A percentile compares a stretch with the other conserved stretches of the same genome.
Conservation (phyloP, 2,113 vertebrate genomes). For the Platysternon megacephalum region DNA sequence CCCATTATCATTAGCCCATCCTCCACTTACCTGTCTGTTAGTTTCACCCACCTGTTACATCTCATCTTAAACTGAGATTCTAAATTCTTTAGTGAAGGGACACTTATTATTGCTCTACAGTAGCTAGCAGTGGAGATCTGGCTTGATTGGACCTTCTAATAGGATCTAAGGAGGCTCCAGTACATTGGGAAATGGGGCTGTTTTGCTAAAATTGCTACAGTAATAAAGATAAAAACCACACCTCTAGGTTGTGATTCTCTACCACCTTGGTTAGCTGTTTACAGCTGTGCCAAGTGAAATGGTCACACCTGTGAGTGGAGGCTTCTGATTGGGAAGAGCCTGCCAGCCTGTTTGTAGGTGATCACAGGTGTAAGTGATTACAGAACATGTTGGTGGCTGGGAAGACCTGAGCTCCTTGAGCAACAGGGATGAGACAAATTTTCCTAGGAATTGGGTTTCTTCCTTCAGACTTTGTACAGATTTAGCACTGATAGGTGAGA, state of each 20-base stretch:
- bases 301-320: not conserved
- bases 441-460: not conserved
- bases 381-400: not conserved
- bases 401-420: not conserved
- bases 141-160: not conserved
- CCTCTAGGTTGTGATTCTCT: not conserved
- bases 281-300: fast-evolving
- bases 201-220: not conserved
- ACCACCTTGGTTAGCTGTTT: fast-evolving
- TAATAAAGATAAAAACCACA: not conserved
- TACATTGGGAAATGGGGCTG: not conserved
- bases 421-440: not conserved
- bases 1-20: not conserved
- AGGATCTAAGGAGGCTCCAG: not conserved
- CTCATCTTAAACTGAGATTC: not conserved
- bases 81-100: no score
- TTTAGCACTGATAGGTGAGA: fast-evolving
- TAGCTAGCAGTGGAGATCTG: not conserved
- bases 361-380: not conserved
- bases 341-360: not conserved
- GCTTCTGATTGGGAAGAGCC: not conserved
- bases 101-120: not conserved
- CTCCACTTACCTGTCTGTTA: fast-evolving
- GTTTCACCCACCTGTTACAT: not conserved
- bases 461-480: fast-evolving